Evolutionary conservation across 1,140 invertebrate genomes (phyloP).

Genomic region (Trypoxylus dichotomus): DNA sequence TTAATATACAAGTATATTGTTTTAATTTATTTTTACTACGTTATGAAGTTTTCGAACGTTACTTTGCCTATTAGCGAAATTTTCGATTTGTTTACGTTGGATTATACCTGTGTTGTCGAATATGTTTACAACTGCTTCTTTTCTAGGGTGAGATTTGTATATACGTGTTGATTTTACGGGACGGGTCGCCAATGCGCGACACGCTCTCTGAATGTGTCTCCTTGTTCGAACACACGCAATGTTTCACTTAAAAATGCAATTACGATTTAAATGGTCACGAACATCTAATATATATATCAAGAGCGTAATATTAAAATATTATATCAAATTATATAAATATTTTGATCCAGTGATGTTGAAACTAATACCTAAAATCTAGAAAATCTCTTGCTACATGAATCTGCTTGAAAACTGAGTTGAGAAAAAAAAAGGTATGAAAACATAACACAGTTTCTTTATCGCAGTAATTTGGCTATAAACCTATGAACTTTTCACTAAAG

Average conservation of each 20-base stretch:
- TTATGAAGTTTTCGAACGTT: neutral
- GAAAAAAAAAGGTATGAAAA: too few species aligned
- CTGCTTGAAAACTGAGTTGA: too few species aligned
- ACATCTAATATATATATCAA: too few species aligned
- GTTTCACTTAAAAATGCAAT: constrained; percentile 4
- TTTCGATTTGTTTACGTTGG: neutral
- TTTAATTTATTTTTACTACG: neutral
- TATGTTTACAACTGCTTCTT: constrained; percentile 2
- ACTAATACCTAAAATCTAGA: too few species aligned
- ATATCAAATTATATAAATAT: too few species aligned
- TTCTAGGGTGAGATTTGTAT: constrained; percentile 6
- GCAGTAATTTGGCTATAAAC: too few species aligned
- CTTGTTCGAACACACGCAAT: neutral
- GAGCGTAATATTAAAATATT: too few species aligned
- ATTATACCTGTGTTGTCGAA: neutral
- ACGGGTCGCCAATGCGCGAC: constrained; percentile 4
- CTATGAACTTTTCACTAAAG: too few species aligned
- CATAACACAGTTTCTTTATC: too few species aligned
- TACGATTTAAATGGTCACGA: neutral
- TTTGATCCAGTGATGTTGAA: too few species aligned
- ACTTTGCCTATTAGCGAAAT: constrained; percentile 4
- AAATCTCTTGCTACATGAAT: too few species aligned
- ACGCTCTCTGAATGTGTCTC: constrained; percentile 12
- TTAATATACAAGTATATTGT: neutral
- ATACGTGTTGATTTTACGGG: constrained; percentile 3